A percentile compares a stretch with the other conserved stretches of the same genome.
phyloP scores from a whole-genome alignment of 2,888 invertebrate species.

The Scaptomyza cyrtandrae region DNA sequence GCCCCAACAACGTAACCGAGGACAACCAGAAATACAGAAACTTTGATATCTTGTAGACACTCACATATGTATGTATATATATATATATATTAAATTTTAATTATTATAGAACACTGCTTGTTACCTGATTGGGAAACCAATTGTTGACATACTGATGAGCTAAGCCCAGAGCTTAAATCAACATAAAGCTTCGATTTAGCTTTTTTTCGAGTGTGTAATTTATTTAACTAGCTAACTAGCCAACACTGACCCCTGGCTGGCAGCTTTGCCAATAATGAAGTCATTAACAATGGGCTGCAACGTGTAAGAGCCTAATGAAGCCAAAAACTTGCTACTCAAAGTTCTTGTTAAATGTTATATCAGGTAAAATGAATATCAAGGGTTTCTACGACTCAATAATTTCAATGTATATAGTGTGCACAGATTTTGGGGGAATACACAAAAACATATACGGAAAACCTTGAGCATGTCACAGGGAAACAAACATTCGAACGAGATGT shows the following conservation, averaged over 20 bases:
- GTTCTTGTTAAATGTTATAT: not conserved
- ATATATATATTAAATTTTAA: not conserved
- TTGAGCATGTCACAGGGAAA: conserved; percentile 12
- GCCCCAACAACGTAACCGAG: conserved; percentile 55
- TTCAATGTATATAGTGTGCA: not conserved
- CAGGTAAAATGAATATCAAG: conserved; percentile 9
- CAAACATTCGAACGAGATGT: conserved; percentile 21
- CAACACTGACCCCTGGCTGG: not conserved
- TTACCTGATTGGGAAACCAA: conserved; percentile 60
- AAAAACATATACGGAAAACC: conserved; percentile 17
- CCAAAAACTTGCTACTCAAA: not conserved
- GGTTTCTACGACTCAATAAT: conserved; percentile 16
- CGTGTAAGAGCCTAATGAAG: conserved; percentile 22
- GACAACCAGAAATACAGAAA: conserved; percentile 48
- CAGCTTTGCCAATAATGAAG: conserved; percentile 35
- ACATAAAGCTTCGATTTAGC: conserved; percentile 24
- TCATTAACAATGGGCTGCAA: conserved; percentile 35
- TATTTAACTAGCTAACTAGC: no score
- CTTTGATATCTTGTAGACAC: conserved; percentile 11
- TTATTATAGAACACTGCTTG: conserved; percentile 19
- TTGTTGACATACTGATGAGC: conserved; percentile 62
- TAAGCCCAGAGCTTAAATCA: conserved; percentile 11
- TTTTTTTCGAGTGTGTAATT: not conserved
- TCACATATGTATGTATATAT: not conserved
- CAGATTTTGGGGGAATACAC: no score